These are phyloP conservation scores for Zaprionus lachaisei DNA, from an alignment of 1,140 invertebrate species.

Conservation along the genomic window DNA sequence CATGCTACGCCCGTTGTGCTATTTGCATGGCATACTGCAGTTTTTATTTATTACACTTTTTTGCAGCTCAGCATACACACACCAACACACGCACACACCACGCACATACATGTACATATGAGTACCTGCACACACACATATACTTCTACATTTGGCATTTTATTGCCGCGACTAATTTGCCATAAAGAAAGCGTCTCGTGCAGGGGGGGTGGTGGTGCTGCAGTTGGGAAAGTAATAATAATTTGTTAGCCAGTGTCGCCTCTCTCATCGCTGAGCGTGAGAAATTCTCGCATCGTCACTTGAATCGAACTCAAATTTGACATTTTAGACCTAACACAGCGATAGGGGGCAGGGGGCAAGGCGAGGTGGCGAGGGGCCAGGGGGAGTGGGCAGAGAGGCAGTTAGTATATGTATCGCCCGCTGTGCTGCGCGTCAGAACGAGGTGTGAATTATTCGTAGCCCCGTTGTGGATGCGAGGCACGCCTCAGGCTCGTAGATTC, in stretches of 20 bases:
- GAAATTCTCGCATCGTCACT: constrained; percentile 54
- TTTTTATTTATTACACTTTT: constrained; percentile 70
- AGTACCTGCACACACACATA: constrained; percentile 17
- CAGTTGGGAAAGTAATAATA: constrained; percentile 32
- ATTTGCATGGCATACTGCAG: constrained; percentile 61
- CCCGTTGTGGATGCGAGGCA: constrained; percentile 26
- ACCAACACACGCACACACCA: constrained; percentile 32
- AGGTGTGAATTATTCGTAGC: constrained; percentile 74
- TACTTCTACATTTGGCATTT: constrained; percentile 56
- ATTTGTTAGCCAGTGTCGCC: constrained; percentile 32
- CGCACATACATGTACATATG: constrained; percentile 22
- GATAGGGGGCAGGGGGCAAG: no score
- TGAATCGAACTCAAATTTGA: constrained; percentile 47
- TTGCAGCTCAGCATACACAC: constrained; percentile 26
- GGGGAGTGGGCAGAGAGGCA: background rate
- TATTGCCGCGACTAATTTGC: constrained; percentile 77
- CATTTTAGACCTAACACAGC: constrained; percentile 54
- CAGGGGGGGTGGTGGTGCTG: background rate
- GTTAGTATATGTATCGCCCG: constrained; percentile 12
- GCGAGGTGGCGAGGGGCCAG: background rate
- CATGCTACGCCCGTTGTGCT: constrained; percentile 66
- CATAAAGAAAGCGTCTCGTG: constrained; percentile 67
- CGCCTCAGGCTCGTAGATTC: constrained; percentile 64
- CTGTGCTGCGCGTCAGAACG: constrained; percentile 53
- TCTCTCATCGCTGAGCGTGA: constrained; percentile 52